phyloP scores from a whole-genome alignment of 2,888 invertebrate genomes.

The Thereva nobilitata region DNA sequence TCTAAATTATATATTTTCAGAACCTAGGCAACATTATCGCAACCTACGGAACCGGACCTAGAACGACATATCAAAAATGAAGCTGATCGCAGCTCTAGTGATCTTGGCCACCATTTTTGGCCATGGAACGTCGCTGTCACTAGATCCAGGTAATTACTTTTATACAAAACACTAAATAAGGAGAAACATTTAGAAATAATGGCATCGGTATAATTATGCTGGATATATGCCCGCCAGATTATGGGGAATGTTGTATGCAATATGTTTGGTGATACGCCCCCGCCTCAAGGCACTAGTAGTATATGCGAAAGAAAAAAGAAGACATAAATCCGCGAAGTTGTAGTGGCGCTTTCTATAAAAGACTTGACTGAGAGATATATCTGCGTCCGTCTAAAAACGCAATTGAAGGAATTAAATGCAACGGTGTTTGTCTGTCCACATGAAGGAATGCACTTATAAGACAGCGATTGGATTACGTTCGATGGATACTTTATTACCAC shows the following conservation, averaged over 20 bases:
- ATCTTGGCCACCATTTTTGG: constrained; percentile 48
- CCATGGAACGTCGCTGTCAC: constrained; percentile 54
- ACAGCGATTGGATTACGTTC: constrained; percentile 30
- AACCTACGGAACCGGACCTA: constrained; percentile 14
- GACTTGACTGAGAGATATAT: background rate
- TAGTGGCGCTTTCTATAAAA: constrained; percentile 29
- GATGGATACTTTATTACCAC: constrained; percentile 29
- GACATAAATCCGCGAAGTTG: background rate
- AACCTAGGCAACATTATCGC: background rate
- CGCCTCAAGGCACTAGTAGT: background rate
- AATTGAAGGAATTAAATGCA: constrained; percentile 21
- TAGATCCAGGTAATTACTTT: constrained; percentile 56
- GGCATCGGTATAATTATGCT: no score
- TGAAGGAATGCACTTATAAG: constrained; percentile 25
- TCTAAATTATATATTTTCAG: no score
- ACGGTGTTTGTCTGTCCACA: constrained; percentile 2
- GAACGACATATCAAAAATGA: constrained; percentile 46
- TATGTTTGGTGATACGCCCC: constrained; percentile 13
- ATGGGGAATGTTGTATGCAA: background rate
- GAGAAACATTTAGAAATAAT: no score
- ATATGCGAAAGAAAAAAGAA: background rate
- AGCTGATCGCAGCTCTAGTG: constrained; percentile 50
- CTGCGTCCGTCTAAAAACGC: constrained; percentile 20
- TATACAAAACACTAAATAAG: background rate
- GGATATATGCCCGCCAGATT: constrained; percentile 13